phyloP scores from a whole-genome alignment of 2,797 vertebrate genomes.

The Heterohyrax brucei region DNA sequence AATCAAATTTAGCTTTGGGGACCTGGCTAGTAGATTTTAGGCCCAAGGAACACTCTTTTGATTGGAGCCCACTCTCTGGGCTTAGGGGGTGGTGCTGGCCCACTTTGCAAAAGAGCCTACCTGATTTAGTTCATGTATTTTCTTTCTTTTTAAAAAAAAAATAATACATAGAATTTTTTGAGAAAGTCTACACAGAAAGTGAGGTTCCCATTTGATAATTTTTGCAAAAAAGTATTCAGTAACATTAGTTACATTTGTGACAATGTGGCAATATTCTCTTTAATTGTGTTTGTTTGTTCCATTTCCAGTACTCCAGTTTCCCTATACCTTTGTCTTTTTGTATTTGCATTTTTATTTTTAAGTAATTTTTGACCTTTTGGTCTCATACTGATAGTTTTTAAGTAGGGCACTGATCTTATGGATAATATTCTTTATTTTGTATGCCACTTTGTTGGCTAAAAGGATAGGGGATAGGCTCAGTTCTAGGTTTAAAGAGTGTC shows the following conservation, averaged over 20 bases:
- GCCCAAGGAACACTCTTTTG: constrained; percentile 28
- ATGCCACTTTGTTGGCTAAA: background rate
- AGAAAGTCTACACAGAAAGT: background rate
- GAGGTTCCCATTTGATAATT: too few relatives aligned
- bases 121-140: background rate
- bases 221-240: background rate
- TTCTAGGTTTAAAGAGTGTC: too few relatives aligned
- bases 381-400: background rate
- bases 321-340: background rate
- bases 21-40: constrained; percentile 13
- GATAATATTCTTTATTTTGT: background rate
- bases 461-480: too few relatives aligned
- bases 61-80: constrained; percentile 38
- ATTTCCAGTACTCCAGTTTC: background rate
- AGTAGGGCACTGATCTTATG: background rate
- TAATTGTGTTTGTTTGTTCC: background rate
- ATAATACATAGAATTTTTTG: background rate
- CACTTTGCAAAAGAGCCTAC: constrained; percentile 64
- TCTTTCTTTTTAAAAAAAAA: background rate
- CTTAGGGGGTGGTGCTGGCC: background rate
- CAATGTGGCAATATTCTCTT: background rate
- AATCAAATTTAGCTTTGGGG: constrained; percentile 51
- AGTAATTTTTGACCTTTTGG: too few relatives aligned
- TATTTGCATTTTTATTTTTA: background rate
- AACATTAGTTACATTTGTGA: background rate